These are phyloP conservation scores for Volucella inflata DNA, from an alignment of 2,888 invertebrate species.

Conservation along the genomic window DNA sequence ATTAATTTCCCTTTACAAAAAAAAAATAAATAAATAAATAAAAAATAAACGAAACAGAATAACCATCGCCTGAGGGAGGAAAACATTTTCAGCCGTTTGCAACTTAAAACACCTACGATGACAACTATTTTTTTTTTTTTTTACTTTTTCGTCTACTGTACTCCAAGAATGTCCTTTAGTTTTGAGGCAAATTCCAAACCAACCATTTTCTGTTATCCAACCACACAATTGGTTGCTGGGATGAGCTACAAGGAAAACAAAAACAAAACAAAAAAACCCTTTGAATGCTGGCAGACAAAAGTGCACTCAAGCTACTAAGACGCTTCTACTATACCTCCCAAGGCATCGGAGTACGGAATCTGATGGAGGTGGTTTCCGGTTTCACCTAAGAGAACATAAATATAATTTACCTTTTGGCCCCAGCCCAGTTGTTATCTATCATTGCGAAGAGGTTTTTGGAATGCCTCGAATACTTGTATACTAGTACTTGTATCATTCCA, in stretches of 20 bases:
- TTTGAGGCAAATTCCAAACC: conserved; percentile 8
- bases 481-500: background rate
- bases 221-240: conserved; percentile 35
- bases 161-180: conserved; percentile 6
- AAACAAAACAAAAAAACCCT: background rate
- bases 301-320: conserved; percentile 39
- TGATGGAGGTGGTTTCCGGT: conserved; percentile 42
- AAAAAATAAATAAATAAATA: background rate
- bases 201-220: conserved; percentile 35
- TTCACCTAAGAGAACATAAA: conserved; percentile 65
- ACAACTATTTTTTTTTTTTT: conserved; percentile 52
- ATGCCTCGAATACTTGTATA: background rate
- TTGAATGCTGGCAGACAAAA: conserved; percentile 36
- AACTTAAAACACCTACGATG: conserved; percentile 64
- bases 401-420: conserved; percentile 59
- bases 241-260: background rate
- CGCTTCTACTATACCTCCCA: conserved; percentile 11
- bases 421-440: conserved; percentile 59
- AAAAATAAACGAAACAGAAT: too few relatives aligned
- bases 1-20: conserved; percentile 52
- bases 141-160: conserved; percentile 3
- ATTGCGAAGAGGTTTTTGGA: conserved; percentile 5
- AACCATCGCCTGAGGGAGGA: conserved; percentile 1
- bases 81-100: conserved; percentile 50
- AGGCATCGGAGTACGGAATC: too few relatives aligned